Conservation (phyloP, 2,113 vertebrate genomes). For the Cercopithecus mona region DNA sequence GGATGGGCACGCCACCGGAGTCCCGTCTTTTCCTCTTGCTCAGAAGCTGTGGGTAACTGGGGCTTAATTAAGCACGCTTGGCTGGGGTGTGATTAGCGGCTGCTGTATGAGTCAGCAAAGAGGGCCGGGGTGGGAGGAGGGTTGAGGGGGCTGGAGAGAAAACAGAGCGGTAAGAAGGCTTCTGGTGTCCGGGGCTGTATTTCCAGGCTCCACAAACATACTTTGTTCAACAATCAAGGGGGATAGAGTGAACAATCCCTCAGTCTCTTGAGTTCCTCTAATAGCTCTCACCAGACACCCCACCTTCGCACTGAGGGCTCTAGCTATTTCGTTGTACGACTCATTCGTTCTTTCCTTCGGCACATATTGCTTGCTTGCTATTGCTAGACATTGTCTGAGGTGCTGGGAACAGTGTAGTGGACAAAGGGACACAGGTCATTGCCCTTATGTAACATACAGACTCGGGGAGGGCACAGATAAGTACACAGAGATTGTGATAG, state of each 20-base stretch:
- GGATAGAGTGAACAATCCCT: background rate
- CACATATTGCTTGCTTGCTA: background rate
- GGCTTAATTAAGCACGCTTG: slow-evolving; percentile 61
- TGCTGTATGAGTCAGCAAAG: slow-evolving; percentile 46
- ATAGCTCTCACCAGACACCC: background rate
- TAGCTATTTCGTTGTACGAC: too few species aligned
- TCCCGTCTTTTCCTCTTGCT: background rate
- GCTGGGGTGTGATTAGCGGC: slow-evolving; percentile 54
- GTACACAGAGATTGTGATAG: background rate
- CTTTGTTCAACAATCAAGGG: background rate
- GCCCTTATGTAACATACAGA: background rate
- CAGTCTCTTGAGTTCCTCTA: background rate
- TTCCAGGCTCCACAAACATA: background rate
- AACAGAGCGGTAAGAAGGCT: background rate
- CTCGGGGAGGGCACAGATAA: background rate
- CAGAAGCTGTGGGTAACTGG: slow-evolving; percentile 2
- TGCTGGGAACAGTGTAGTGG: background rate
- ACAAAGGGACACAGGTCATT: background rate
- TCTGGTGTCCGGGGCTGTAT: background rate
- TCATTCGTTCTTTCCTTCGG: background rate
- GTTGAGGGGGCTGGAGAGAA: background rate
- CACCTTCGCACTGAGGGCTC: background rate
- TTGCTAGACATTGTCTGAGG: background rate
- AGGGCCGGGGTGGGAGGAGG: background rate
- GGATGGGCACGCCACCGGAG: background rate